phyloP scores from a whole-genome alignment of 1,140 invertebrate genomes.

The Cepaea nemoralis region DNA sequence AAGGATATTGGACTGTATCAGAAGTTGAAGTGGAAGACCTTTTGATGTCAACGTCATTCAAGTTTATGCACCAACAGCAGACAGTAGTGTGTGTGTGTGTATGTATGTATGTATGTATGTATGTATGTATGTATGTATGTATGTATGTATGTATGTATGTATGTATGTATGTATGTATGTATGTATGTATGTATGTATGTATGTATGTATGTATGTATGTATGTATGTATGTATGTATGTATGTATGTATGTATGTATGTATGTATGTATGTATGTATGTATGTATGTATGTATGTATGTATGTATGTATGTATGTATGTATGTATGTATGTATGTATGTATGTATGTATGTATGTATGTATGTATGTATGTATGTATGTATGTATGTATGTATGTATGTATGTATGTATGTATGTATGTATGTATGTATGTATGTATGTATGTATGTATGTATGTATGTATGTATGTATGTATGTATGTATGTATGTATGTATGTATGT shows the following conservation, averaged over 20 bases:
- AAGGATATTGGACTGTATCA: not conserved
- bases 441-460: conserved; percentile 1
- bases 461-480: conserved; percentile 1
- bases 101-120: not conserved
- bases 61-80: too few relatives aligned
- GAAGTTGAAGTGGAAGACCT: too few relatives aligned
- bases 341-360: conserved; percentile 1
- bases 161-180: not conserved
- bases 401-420: conserved; percentile 1
- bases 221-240: conserved; percentile 1
- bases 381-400: not conserved
- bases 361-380: not conserved
- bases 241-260: not conserved
- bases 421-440: not conserved
- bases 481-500: not conserved
- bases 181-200: conserved; percentile 7
- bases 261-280: not conserved
- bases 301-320: not conserved
- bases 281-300: not conserved
- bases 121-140: not conserved
- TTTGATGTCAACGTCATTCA: too few relatives aligned
- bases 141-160: conserved; percentile 1
- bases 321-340: not conserved
- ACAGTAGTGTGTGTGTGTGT: too few relatives aligned
- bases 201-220: not conserved